These are phyloP conservation scores for Nebria ingens DNA, from an alignment of 1,140 invertebrate species.

Conservation along the genomic window DNA sequence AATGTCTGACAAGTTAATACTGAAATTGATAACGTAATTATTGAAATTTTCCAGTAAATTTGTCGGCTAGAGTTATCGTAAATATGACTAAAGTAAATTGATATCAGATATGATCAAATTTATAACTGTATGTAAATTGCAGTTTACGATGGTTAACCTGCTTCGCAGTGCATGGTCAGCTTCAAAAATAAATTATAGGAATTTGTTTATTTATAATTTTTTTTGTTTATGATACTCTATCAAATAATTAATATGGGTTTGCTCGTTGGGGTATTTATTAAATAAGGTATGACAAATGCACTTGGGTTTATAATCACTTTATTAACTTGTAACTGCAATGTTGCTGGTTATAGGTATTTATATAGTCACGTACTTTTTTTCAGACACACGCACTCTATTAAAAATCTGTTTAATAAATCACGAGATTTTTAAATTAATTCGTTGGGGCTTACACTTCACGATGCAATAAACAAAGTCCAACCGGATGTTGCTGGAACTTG, in stretches of 20 bases:
- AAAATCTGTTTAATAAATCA: too few relatives aligned
- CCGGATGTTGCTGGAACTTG: too few relatives aligned
- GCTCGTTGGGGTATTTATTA: neutral
- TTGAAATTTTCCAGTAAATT: neutral
- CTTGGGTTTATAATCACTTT: constrained; percentile 4
- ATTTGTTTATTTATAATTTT: constrained; percentile 8
- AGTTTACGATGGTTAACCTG: neutral
- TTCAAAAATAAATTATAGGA: neutral
- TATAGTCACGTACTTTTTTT: too few relatives aligned
- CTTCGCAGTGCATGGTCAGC: too few relatives aligned
- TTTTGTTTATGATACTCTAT: constrained; percentile 2
- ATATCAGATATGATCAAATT: constrained; percentile 3
- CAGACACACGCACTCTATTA: neutral
- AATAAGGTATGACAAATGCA: neutral
- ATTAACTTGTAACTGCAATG: constrained; percentile 7
- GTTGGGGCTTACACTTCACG: too few relatives aligned
- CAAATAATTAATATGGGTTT: constrained; percentile 3
- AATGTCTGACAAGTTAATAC: neutral
- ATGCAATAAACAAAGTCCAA: too few relatives aligned
- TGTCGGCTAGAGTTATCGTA: neutral
- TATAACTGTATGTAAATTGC: constrained; percentile 5
- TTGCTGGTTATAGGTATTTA: too few relatives aligned
- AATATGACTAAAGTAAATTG: neutral
- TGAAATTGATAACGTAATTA: neutral
- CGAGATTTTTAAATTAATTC: too few relatives aligned